These are phyloP conservation scores for Athalia circularis DNA, from an alignment of 2,888 invertebrate species.

Conservation along the genomic window DNA sequence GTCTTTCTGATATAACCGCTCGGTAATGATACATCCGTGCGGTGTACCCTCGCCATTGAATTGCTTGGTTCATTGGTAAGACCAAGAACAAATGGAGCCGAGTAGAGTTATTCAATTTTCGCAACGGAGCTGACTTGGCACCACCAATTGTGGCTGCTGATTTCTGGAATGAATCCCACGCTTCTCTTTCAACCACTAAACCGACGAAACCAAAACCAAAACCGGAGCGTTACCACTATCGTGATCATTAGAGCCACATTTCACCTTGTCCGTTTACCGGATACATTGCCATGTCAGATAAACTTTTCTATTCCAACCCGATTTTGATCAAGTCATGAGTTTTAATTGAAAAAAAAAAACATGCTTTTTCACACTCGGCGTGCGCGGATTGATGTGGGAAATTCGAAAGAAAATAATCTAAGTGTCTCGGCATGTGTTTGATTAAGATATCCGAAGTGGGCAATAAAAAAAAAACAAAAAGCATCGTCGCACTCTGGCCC, in stretches of 20 bases:
- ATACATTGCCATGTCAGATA: no score
- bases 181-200: constrained; percentile 22
- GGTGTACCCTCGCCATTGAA: no score
- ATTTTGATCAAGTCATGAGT: no score
- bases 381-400: no score
- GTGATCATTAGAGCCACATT: no score
- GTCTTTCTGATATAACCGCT: neutral
- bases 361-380: neutral
- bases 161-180: constrained; percentile 56
- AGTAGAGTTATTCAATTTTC: constrained; percentile 67
- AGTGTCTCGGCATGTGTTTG: no score
- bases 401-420: neutral
- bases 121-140: constrained; percentile 63
- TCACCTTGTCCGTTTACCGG: no score
- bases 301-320: no score
- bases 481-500: no score
- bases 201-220: neutral
- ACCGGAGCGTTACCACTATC: constrained; percentile 10
- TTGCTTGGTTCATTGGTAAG: neutral
- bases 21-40: neutral
- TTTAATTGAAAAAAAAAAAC: constrained; percentile 19
- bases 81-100: constrained; percentile 3
- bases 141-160: constrained; percentile 58
- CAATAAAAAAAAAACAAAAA: no score
- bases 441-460: no score